Conservation (phyloP, 1,140 invertebrate genomes). For the Drosophila murphyi region DNA sequence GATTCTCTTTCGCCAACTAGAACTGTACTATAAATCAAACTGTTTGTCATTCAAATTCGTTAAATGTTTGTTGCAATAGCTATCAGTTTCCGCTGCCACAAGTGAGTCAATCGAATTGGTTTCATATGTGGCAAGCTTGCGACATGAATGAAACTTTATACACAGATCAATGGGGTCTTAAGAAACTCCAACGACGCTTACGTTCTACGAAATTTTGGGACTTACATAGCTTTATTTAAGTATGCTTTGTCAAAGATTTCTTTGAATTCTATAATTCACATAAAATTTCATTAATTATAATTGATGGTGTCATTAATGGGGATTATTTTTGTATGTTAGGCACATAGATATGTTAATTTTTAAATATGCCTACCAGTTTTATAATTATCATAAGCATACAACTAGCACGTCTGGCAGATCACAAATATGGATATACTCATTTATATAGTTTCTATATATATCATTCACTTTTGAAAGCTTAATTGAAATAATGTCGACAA, state of each 20-base stretch:
- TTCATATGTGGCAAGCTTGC: constrained; percentile 24
- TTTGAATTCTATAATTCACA: not conserved
- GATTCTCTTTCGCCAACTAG: not conserved
- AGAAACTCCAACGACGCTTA: constrained; percentile 1
- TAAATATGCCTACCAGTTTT: not conserved
- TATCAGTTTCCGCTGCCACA: constrained; percentile 1
- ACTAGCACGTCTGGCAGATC: too few species aligned
- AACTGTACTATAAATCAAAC: constrained; percentile 13
- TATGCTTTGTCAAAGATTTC: not conserved
- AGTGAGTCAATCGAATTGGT: constrained; percentile 25
- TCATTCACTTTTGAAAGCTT: not conserved
- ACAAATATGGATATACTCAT: not conserved
- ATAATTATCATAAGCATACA: not conserved
- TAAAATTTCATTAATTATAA: too few species aligned
- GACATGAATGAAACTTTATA: constrained; percentile 18
- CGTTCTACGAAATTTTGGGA: not conserved
- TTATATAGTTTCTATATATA: not conserved
- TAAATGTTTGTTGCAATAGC: constrained; percentile 34
- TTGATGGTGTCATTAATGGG: too few species aligned
- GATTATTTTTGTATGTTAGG: not conserved
- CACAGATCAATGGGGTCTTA: not conserved
- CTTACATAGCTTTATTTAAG: not conserved
- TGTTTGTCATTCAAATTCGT: constrained; percentile 53
- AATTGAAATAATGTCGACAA: constrained; percentile 11
- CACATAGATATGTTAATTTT: too few species aligned